Evolutionary conservation across 1,140 invertebrate genomes (phyloP), one percentile per base, ranked within the genome.

Genomic region (Venustaconcha ellipsiformis): DNA sequence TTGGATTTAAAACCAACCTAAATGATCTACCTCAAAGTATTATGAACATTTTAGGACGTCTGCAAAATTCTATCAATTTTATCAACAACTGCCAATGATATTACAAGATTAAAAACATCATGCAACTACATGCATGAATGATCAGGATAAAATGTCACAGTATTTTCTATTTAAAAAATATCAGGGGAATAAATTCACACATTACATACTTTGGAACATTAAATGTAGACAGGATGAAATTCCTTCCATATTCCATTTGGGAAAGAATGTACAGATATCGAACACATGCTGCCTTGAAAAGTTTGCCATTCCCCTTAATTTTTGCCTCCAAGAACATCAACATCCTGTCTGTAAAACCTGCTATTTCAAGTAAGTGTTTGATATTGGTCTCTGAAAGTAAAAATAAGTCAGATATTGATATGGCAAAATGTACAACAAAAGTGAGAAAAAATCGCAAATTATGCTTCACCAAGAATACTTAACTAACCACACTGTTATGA

Each of bases 311-410:
- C 68, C 82, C 82, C 72, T 86, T 84, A 37, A 82, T 74, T 30
- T 82, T 83, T 14, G 78, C 75, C 30, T 81, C 78, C 57, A 88
- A 73, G 58, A 86, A 77, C n/a, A 64, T n/a, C 15, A 78, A 65
- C 56, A 86, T 64, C 23, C 78, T 67, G 8, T 73, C 67, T 30
- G 81, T 56, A 23, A 86, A 75, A 63, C 76, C 76, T 60, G 78
- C 67, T 14, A 71, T 64, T 59, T 80, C 57, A 64, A 88, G 57
- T 14, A 87, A 57, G 57, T 82, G 67, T 67, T 84, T 74, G 57
- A 83, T 82, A 70, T 82, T 88, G 17, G 78, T 78, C 56, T 88
- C 86, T 88, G 81, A 75, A 70, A 68, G 67, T 48, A 23, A 13
- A 69, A 70, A 65, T 57, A 56, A 68, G 3, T 48, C 14, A 37